Percentiles rank a stretch among this genome's conserved stretches.
phyloP scores from a whole-genome alignment of 2,113 vertebrate species.

The Cyprinus carpio region DNA sequence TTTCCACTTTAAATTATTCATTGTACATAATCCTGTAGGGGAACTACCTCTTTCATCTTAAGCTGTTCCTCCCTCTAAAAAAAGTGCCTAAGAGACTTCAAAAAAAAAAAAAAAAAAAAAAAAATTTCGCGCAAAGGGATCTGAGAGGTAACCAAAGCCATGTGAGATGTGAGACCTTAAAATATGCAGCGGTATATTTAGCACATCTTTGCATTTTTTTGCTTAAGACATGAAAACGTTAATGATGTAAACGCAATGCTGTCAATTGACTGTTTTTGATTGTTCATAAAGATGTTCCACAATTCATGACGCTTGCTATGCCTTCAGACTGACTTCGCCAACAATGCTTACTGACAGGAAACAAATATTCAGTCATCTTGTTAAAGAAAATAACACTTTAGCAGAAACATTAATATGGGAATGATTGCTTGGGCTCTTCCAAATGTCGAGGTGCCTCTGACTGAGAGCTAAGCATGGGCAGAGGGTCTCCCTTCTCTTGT shows the following conservation, averaged over 20 bases:
- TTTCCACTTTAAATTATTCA: constrained; percentile 60
- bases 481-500: constrained; percentile 40
- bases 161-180: constrained; percentile 40
- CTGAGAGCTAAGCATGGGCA: constrained; percentile 22
- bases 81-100: constrained; percentile 32
- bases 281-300: constrained; percentile 22
- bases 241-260: constrained; percentile 26
- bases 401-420: not conserved
- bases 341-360: not conserved
- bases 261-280: constrained; percentile 4
- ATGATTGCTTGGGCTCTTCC: not conserved
- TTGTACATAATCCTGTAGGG: constrained; percentile 55
- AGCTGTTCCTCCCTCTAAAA: constrained; percentile 42
- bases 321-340: not conserved
- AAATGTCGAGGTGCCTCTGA: constrained; percentile 22
- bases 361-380: not conserved
- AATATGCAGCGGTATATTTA: constrained; percentile 43
- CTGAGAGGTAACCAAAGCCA: constrained; percentile 22
- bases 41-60: constrained; percentile 57
- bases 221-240: constrained; percentile 31
- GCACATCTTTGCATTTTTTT: constrained; percentile 17
- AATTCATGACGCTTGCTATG: constrained; percentile 2
- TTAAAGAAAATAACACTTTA: not conserved
- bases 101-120: not conserved
- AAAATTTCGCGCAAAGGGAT: not conserved